These are phyloP conservation scores for Ophion ellenae DNA, from an alignment of 2,888 invertebrate genomes.

Conservation along the genomic window DNA sequence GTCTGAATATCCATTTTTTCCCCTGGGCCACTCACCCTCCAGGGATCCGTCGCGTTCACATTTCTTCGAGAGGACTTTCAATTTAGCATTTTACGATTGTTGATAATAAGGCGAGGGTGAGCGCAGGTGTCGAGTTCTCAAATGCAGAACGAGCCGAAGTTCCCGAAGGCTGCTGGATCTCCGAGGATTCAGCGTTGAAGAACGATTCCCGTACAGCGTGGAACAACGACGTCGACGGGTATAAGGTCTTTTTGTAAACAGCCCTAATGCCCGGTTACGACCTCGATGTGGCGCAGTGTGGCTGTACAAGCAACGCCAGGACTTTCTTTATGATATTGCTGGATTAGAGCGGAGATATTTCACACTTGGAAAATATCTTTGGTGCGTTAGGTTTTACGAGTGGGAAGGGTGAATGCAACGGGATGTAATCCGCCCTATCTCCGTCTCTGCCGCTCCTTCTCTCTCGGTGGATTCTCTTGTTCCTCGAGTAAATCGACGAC, in stretches of 20 bases:
- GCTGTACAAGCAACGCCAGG: conserved; percentile 64
- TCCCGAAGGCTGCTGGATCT: conserved; percentile 60
- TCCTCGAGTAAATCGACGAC: conserved; percentile 65
- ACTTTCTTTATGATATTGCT: conserved; percentile 83
- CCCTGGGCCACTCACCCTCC: conserved; percentile 53
- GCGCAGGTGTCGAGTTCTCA: conserved; percentile 80
- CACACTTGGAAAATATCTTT: conserved; percentile 82
- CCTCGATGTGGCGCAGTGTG: conserved; percentile 70
- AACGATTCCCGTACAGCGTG: conserved; percentile 72
- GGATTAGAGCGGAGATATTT: conserved; percentile 83
- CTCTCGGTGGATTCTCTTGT: conserved; percentile 46
- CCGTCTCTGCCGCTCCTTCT: background rate
- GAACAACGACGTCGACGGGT: conserved; percentile 68
- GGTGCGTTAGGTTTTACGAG: conserved; percentile 81
- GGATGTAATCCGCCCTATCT: conserved; percentile 40
- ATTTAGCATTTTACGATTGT: conserved; percentile 84
- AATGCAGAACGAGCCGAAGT: conserved; percentile 52
- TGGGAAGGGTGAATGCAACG: conserved; percentile 45
- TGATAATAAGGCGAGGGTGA: conserved; percentile 82
- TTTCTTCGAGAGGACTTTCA: conserved; percentile 79
- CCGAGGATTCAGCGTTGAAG: conserved; percentile 64
- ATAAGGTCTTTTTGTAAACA: conserved; percentile 83
- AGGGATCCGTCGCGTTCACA: conserved; percentile 63
- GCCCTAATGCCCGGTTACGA: conserved; percentile 83
- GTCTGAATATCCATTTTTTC: conserved; percentile 18